Evolutionary conservation across 2,888 invertebrate species (phyloP), one percentile per base, ranked within the genome.

Genomic region (Platycheirus rosarum): DNA sequence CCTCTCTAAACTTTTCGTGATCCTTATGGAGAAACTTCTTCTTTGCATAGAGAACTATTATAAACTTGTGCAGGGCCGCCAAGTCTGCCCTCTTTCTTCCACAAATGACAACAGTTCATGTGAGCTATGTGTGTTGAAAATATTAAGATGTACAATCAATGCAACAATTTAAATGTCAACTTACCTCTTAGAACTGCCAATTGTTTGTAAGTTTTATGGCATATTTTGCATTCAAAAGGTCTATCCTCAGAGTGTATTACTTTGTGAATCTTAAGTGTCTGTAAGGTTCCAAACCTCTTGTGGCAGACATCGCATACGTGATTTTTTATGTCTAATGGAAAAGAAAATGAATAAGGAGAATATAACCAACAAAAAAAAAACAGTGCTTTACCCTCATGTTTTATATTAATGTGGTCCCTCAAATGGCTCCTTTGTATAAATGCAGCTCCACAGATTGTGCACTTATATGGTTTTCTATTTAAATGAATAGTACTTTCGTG

Each of bases 41-140:
- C 23, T 4, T 23, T 23, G 23, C 6, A 4, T 23, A 23, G n/a
- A n/a, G n/a, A n/a, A n/a, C n/a, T n/a, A n/a, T n/a, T n/a, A n/a
- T n/a, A n/a, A n/a, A n/a, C n/a, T n/a, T n/a, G n/a, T n/a, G n/a
- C n/a, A n/a, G n/a, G n/a, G n/a, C n/a, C n/a, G n/a, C n/a, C n/a
- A n/a, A n/a, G n/a, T n/a, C n/a, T n/a, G n/a, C n/a, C n/a, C n/a
- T n/a, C n/a, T n/a, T n/a, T 32, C 8, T 57, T 57, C 16, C 7
- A 44, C 1, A 13, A 11, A 53, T 80, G 75, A 0, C 37, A 13
- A 0, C 16, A 13, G 2, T 66, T 49, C n/a, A 75, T 80, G 3
- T 70, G 80, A 1, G 13, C 80, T 80, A 75, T 80, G 3, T 70
- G 80, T 1, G 13, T 76, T 80, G 18, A 35, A 62, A 32, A 32